Percentiles rank a stretch among this genome's conserved stretches.
phyloP scores from a whole-genome alignment of 2,888 invertebrate genomes.

The Amaurobius ferox region DNA sequence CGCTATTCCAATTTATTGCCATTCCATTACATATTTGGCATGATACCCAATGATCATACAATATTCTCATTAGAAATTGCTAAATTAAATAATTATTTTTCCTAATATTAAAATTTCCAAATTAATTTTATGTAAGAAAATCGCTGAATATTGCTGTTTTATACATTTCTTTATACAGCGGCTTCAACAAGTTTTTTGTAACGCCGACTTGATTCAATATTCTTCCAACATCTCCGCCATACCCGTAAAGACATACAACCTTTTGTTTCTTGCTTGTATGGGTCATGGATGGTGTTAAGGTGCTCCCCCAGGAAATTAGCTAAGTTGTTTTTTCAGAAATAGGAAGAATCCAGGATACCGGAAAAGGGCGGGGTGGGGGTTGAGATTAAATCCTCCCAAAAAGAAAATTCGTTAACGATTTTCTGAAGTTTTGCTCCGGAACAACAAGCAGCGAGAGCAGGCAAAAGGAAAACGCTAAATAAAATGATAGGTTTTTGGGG shows the following conservation, averaged over 20 bases:
- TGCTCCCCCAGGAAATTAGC: constrained; percentile 68
- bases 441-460: background rate
- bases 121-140: too few species aligned
- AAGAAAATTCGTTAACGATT: constrained; percentile 61
- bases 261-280: constrained; percentile 33
- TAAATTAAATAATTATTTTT: too few species aligned
- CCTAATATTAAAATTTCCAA: too few species aligned
- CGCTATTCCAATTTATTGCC: too few species aligned
- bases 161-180: too few species aligned
- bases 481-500: too few species aligned
- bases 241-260: background rate
- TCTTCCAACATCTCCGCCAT: background rate
- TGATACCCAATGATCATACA: too few species aligned
- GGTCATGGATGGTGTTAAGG: constrained; percentile 13
- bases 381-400: constrained; percentile 2
- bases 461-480: too few species aligned
- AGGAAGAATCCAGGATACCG: constrained; percentile 46
- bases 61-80: too few species aligned
- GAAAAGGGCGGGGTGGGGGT: constrained; percentile 15
- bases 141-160: too few species aligned
- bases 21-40: too few species aligned
- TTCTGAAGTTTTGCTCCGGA: constrained; percentile 30
- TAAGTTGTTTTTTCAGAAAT: constrained; percentile 59
- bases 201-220: constrained; percentile 44
- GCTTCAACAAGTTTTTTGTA: too few species aligned